These are phyloP conservation scores for Hipposideros armiger DNA, from an alignment of 2,113 vertebrate genomes.

Conservation along the genomic window DNA sequence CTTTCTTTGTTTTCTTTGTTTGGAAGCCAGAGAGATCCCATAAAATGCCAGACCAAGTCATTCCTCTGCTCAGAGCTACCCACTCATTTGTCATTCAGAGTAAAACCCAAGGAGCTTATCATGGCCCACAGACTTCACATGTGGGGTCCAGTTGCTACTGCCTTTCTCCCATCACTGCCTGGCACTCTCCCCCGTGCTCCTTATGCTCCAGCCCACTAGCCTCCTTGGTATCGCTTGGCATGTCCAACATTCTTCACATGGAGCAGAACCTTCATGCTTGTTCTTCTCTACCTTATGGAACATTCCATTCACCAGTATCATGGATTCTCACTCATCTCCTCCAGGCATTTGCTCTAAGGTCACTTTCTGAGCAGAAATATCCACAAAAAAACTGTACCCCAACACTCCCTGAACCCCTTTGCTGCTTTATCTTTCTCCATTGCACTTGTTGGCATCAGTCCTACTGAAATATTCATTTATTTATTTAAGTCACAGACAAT, in stretches of 20 bases:
- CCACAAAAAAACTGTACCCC: no score
- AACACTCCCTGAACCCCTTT: background rate
- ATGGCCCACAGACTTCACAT: no score
- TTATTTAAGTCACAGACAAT: background rate
- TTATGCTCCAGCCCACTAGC: background rate
- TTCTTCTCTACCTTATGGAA: background rate
- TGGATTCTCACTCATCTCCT: background rate
- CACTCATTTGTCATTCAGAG: background rate
- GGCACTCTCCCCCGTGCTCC: fast-evolving
- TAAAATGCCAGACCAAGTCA: background rate
- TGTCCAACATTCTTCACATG: background rate
- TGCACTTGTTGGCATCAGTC: background rate
- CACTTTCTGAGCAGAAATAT: background rate
- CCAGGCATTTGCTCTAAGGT: background rate
- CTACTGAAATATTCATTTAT: background rate
- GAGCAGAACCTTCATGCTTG: background rate
- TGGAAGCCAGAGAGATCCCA: background rate
- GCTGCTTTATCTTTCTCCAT: background rate
- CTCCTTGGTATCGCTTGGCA: background rate
- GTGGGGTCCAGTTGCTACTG: fast-evolving
- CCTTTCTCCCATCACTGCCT: fast-evolving
- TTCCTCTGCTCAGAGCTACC: background rate
- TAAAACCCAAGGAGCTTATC: background rate
- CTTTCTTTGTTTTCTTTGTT: background rate
- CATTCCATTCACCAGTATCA: fast-evolving